Evolutionary conservation across 2,888 invertebrate genomes (phyloP), one percentile per base, ranked within the genome.

Genomic region (Tiliacea aurago): DNA sequence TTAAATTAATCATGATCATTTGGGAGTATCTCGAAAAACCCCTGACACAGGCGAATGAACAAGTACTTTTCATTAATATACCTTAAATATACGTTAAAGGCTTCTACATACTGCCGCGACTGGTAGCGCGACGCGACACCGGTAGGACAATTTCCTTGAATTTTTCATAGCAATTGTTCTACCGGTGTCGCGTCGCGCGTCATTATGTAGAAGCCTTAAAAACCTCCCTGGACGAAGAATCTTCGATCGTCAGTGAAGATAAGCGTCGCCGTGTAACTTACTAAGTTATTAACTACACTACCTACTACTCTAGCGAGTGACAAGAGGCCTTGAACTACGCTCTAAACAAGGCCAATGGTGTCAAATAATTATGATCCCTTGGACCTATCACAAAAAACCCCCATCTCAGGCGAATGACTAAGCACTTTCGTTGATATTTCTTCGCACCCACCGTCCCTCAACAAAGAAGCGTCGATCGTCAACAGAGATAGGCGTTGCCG

Each of bases 251-350:
- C n/a, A 64, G 20, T 37, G 10, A 13, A 55, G 69, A 82, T 63
- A 68, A 45, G 51, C 18, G 56, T 15, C 63, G 63, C 49, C 11
- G 9, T 67, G 53, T 64, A 15, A 47, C 70, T 73, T 73, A 77
- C 45, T 37, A 62, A 11, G 43, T 37, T 37, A 37, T 37, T 37
- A 51, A 18, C 18, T 33, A 53, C 61, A 37, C 4, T 37, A 51
- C 20, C 18, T 33, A 53, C 61, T 33, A 56, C 47, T n/a, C 55
- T 6, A 49, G 23, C 49, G 28, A n/a, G n/a, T n/a, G n/a, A n/a
- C n/a, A n/a, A n/a, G n/a, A n/a, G n/a, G n/a, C n/a, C n/a, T n/a
- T 86, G 87, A 86, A 86, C 85, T 56, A 56, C 15, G 56, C 49
- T 75, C 80, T 86, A 85, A 86, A 85, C 83, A 86, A 73, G 28